Conservation (phyloP, 2,797 vertebrate genomes). For the Rhabdomys pumilio region DNA sequence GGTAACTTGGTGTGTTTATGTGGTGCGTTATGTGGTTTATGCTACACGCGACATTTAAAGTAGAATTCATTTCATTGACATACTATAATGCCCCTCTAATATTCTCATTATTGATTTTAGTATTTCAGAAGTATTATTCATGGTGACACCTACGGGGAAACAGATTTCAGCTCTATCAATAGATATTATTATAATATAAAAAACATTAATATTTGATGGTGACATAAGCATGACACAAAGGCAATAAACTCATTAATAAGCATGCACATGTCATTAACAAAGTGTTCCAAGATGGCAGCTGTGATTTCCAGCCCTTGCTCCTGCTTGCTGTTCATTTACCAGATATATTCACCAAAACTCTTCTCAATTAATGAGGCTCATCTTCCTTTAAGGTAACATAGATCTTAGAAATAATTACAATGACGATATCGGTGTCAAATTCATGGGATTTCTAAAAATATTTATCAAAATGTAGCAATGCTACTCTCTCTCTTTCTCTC, state of each 20-base stretch:
- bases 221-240: conserved; percentile 88
- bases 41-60: conserved; percentile 87
- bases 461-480: conserved; percentile 88
- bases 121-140: conserved; percentile 90
- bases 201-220: conserved; percentile 91
- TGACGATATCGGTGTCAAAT: conserved; percentile 79
- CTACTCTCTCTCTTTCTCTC: conserved; percentile 64
- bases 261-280: conserved; percentile 88
- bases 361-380: conserved; percentile 60
- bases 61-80: conserved; percentile 88
- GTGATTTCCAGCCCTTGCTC: conserved; percentile 83
- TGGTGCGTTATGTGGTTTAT: too few relatives aligned
- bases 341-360: conserved; percentile 71
- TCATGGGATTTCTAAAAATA: conserved; percentile 82
- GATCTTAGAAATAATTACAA: conserved; percentile 46
- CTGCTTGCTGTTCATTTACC: neutral
- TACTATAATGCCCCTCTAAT: conserved; percentile 89
- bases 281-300: conserved; percentile 86
- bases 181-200: conserved; percentile 91
- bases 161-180: conserved; percentile 90
- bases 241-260: conserved; percentile 90
- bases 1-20: conserved; percentile 84
- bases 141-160: conserved; percentile 90
- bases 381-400: conserved; percentile 65
- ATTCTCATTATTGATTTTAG: conserved; percentile 91